Percentiles rank a stretch among this genome's conserved stretches.
phyloP scores from a whole-genome alignment of 1,140 invertebrate genomes.

The Spodoptera frugiperda region DNA sequence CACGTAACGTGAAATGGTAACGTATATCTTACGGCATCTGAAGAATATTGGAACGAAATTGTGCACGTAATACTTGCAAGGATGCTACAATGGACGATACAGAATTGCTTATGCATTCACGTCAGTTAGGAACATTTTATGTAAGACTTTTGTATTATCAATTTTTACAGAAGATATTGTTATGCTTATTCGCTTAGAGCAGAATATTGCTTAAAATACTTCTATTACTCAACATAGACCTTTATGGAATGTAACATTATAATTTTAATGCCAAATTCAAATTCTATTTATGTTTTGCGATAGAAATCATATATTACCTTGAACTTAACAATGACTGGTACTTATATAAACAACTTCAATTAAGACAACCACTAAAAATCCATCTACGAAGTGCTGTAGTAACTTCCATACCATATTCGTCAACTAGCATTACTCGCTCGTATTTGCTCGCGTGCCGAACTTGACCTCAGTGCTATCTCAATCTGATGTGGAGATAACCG shows the following conservation, averaged over 20 bases:
- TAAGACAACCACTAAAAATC: slow-evolving; percentile 25
- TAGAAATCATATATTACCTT: slow-evolving; percentile 6
- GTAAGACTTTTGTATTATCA: slow-evolving; percentile 15
- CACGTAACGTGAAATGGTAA: slow-evolving; percentile 58
- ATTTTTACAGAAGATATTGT: not conserved
- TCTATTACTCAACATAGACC: too few species aligned
- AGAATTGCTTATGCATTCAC: slow-evolving; percentile 54
- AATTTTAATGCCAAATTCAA: too few species aligned
- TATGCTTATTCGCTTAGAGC: not conserved
- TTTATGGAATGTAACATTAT: too few species aligned
- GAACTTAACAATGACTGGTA: slow-evolving; percentile 21
- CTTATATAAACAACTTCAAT: slow-evolving; percentile 31
- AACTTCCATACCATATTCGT: slow-evolving; percentile 59
- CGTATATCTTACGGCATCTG: slow-evolving; percentile 60
- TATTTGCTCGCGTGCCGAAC: slow-evolving; percentile 72
- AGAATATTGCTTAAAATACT: too few species aligned
- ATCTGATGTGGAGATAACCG: slow-evolving; percentile 79
- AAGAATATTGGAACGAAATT: slow-evolving; percentile 64
- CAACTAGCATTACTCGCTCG: slow-evolving; percentile 54
- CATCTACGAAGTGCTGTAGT: slow-evolving; percentile 47
- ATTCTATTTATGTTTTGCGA: not conserved
- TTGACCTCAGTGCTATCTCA: slow-evolving; percentile 79
- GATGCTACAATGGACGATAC: slow-evolving; percentile 43
- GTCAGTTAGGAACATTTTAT: slow-evolving; percentile 50
- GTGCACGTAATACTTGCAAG: slow-evolving; percentile 53